Evolutionary conservation across 2,888 invertebrate species (phyloP), one percentile per base, ranked within the genome.

Genomic region (Galeruca laticollis): DNA sequence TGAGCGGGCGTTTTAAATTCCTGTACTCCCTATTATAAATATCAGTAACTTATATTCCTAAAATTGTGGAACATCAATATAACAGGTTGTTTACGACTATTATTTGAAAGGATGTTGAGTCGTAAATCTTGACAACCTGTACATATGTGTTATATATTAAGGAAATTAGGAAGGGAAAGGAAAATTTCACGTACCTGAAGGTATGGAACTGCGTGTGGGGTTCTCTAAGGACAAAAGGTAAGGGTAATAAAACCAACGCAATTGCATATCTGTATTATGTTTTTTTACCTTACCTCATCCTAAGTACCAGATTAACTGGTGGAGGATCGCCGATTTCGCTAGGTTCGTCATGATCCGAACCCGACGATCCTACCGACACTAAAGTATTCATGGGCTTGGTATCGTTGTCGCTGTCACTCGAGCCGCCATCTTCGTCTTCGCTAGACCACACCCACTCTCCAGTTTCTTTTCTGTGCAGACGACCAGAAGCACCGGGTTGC

Each of bases 401-500:
- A 76, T 88, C 86, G 59, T 88, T 84, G 69, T 88, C 88, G 40
- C 88, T 88, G 15, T 87, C 88, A 70, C 88, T 88, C 2, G 88
- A 88, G 4, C 90, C 93, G 77, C 92, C 86, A 68, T 90, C 93
- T 78, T 93, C 94, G 78, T 97, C 95, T 82, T 97, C 97, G 79
- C 96, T 96, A 70, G 97, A 97, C 98, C 98, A 99, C 71, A 97
- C 97, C 98, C 98, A 98, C 84, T 97, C 97, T 43, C 98, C 98
- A 26, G 97, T 97, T 79, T 96, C 95, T 76, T 97, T 98, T 81
- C 98, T 91, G 86, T 97, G 97, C 74, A 97, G 87, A 0, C 94
- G 89, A 15, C 94, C 94, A 21, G 93, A 93, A 0, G 96, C 92
- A 33, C 96, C 96, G 0, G 96, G 96, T 86, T 94, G 94, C 73